Evolutionary conservation across 2,797 vertebrate genomes (phyloP).

Genomic region (Periophthalmus magnuspinnatus): DNA sequence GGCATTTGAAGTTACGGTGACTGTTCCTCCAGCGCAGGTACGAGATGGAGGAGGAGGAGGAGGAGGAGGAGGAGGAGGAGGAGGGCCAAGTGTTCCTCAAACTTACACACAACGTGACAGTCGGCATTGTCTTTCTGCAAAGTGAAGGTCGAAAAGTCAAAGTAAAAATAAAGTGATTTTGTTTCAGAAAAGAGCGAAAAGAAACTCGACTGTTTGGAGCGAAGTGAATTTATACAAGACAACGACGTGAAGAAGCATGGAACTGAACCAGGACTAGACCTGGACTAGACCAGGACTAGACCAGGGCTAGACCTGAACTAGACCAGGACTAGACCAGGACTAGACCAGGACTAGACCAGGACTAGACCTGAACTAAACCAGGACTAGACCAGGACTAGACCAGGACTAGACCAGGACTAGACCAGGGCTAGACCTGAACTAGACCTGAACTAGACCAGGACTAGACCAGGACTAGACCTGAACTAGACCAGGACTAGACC

Average conservation of each 20-base stretch:
- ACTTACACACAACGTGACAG: conserved; percentile 8
- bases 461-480: too few species aligned
- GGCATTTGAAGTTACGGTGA: conserved; percentile 53
- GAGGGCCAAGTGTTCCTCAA: conserved; percentile 9
- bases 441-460: too few species aligned
- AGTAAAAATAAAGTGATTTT: conserved; percentile 5
- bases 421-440: too few species aligned
- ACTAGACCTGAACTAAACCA: too few species aligned
- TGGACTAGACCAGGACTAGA: neutral
- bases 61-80: conserved; percentile 10
- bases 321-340: neutral
- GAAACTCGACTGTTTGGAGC: neutral
- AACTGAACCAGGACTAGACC: neutral
- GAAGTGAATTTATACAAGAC: neutral
- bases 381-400: too few species aligned
- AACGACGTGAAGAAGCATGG: neutral
- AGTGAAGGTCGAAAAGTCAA: conserved; percentile 5
- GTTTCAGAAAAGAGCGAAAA: neutral
- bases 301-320: too few species aligned
- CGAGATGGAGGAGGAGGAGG: conserved; percentile 12
- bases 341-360: too few species aligned
- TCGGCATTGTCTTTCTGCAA: neutral
- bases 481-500: too few species aligned
- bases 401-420: too few species aligned
- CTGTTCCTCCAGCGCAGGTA: conserved; percentile 42